Percentiles rank a stretch among this genome's conserved stretches.
Conservation (phyloP, 2,888 invertebrate genomes). For the Clostera curtula region DNA sequence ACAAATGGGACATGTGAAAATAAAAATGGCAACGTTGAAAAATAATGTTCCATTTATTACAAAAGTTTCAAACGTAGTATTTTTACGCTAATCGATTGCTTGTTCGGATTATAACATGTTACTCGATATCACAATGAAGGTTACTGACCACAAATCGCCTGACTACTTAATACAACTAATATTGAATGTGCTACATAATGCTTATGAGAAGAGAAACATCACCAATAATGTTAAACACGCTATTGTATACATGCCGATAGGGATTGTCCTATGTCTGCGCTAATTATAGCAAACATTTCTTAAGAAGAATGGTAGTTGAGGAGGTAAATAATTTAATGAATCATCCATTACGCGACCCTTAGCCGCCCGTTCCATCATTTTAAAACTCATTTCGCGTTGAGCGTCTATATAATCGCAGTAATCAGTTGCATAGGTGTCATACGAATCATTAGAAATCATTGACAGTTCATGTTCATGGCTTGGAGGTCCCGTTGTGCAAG, state of each 20-base stretch:
- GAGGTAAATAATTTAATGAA: slow-evolving; percentile 40
- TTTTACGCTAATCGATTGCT: no score
- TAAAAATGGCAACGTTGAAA: slow-evolving; percentile 3
- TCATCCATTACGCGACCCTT: slow-evolving; percentile 12
- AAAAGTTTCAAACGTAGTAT: slow-evolving; percentile 2
- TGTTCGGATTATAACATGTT: neutral
- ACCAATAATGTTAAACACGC: no score
- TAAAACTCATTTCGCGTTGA: neutral
- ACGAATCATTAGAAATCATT: no score
- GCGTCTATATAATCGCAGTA: no score
- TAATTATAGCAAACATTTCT: slow-evolving; percentile 20
- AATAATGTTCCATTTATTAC: slow-evolving; percentile 4
- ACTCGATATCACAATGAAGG: neutral
- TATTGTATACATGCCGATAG: no score
- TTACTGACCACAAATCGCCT: no score
- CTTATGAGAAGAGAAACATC: no score
- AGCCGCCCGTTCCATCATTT: neutral
- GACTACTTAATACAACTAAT: no score
- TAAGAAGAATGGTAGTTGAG: slow-evolving; percentile 47
- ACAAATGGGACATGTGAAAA: slow-evolving; percentile 10
- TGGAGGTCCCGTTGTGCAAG: no score
- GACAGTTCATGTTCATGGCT: no score
- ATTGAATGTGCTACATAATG: no score
- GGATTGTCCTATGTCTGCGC: neutral
- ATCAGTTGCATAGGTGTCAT: no score